phyloP scores from a whole-genome alignment of 2,888 invertebrate species.

The Cybosia mesomella region DNA sequence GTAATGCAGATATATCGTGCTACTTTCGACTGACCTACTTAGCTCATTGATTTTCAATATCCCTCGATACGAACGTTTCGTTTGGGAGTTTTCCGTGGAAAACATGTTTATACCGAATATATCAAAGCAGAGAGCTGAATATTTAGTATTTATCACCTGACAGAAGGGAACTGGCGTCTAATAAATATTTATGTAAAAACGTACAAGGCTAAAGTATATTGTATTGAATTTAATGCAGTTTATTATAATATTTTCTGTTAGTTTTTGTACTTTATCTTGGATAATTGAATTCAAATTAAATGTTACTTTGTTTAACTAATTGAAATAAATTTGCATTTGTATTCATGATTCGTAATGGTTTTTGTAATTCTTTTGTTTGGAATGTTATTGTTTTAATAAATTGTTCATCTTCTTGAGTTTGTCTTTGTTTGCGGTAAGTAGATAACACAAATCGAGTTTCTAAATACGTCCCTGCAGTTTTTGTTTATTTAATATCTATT shows the following conservation, averaged over 20 bases:
- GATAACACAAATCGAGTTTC: neutral
- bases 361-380: neutral
- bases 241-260: neutral
- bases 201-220: neutral
- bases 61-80: neutral
- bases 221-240: neutral
- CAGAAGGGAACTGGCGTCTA: neutral
- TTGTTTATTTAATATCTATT: neutral
- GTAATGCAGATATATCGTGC: slow-evolving; percentile 29
- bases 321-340: neutral
- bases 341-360: neutral
- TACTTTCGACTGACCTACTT: slow-evolving; percentile 20
- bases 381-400: neutral
- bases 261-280: neutral
- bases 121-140: neutral
- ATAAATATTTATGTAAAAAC: neutral
- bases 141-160: neutral
- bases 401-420: neutral
- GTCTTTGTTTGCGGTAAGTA: neutral
- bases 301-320: neutral
- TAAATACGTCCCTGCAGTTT: neutral
- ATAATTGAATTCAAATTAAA: neutral
- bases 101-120: neutral
- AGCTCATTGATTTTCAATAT: slow-evolving; percentile 24
- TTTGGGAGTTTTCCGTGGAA: slow-evolving; percentile 9